These are phyloP conservation scores for Drosophila melanocephala DNA, from an alignment of 2,888 invertebrate genomes.

Conservation along the genomic window DNA sequence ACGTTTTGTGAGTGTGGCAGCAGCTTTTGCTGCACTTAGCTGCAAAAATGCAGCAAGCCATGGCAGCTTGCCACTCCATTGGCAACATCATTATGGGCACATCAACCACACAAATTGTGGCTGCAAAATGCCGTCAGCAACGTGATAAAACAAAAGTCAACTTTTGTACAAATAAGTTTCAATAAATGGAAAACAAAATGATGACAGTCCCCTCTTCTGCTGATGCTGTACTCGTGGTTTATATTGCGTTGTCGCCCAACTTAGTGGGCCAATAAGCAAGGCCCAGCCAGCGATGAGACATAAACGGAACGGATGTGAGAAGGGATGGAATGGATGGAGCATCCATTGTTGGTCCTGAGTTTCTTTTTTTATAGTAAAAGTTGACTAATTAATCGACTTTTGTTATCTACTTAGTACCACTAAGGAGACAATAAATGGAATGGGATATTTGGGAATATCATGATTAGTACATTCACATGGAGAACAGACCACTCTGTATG, in stretches of 20 bases:
- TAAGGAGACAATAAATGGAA: neutral
- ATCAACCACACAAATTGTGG: slow-evolving; percentile 13
- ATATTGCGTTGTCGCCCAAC: slow-evolving; percentile 38
- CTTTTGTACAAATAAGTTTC: slow-evolving; percentile 61
- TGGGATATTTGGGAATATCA: neutral
- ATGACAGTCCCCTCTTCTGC: slow-evolving; percentile 19
- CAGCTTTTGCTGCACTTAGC: slow-evolving; percentile 18
- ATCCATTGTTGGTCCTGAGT: slow-evolving; percentile 1
- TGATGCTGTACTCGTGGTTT: slow-evolving; percentile 25
- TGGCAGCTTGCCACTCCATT: slow-evolving; percentile 32
- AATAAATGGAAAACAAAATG: slow-evolving; percentile 73
- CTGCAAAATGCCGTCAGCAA: slow-evolving; percentile 30
- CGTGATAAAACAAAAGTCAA: slow-evolving; percentile 46
- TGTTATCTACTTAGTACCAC: slow-evolving; percentile 3
- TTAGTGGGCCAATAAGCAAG: slow-evolving; percentile 40
- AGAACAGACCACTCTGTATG: neutral
- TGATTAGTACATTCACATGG: neutral
- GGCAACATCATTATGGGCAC: slow-evolving; percentile 45
- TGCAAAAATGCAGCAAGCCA: slow-evolving; percentile 34
- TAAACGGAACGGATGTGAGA: neutral
- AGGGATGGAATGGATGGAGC: neutral
- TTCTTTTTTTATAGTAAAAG: slow-evolving; percentile 44
- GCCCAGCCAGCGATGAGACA: neutral
- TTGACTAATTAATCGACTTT: slow-evolving; percentile 66
- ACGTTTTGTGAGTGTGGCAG: neutral